Conservation (phyloP, 1,140 invertebrate species). For the Leucophenga varia region DNA sequence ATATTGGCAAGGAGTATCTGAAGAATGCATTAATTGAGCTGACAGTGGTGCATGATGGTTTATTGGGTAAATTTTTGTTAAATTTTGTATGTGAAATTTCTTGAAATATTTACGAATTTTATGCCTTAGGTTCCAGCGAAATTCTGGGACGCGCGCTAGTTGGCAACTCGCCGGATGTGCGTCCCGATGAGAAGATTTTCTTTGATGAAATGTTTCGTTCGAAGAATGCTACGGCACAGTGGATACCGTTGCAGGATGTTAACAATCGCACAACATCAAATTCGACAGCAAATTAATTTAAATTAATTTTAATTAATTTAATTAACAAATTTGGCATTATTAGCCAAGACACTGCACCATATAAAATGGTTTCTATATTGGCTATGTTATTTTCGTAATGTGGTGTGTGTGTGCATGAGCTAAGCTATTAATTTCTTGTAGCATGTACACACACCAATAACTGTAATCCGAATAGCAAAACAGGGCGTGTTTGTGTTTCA, state of each 20-base stretch:
- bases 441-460: too few relatives aligned
- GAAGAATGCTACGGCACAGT: slow-evolving; percentile 62
- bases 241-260: slow-evolving; percentile 58
- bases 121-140: slow-evolving; percentile 56
- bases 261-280: slow-evolving; percentile 24
- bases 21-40: slow-evolving; percentile 61
- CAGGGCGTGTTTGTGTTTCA: too few relatives aligned
- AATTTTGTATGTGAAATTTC: not conserved
- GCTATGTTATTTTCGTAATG: not conserved
- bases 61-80: slow-evolving; percentile 45
- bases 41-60: slow-evolving; percentile 59
- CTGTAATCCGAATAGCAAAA: too few relatives aligned
- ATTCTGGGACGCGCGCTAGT: slow-evolving; percentile 60
- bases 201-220: slow-evolving; percentile 62
- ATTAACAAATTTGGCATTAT: too few relatives aligned
- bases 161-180: slow-evolving; percentile 56
- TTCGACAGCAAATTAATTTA: slow-evolving; percentile 31
- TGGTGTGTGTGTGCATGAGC: slow-evolving; percentile 11
- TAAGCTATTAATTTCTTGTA: too few relatives aligned
- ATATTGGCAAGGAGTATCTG: slow-evolving; percentile 66
- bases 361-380: too few relatives aligned
- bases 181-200: slow-evolving; percentile 57
- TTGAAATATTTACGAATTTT: too few relatives aligned
- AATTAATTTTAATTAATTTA: too few relatives aligned
- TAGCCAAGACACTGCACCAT: too few relatives aligned